Conservation (phyloP, 2,113 vertebrate genomes). For the Oreochromis aureus region DNA sequence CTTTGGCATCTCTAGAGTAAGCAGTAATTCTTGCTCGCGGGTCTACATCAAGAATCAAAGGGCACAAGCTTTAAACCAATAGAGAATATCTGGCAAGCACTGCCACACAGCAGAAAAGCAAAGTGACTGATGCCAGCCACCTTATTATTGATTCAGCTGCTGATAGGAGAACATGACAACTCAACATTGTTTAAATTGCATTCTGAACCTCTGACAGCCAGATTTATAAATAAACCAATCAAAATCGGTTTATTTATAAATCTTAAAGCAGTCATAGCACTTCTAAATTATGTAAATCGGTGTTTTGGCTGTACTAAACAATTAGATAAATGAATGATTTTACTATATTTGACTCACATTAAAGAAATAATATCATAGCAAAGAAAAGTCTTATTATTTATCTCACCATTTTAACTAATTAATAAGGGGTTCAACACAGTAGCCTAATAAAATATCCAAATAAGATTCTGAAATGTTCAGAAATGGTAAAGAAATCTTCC, state of each 20-base stretch:
- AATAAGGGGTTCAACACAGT: neutral
- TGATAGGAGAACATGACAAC: neutral
- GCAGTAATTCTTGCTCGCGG: conserved; percentile 18
- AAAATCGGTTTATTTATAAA: neutral
- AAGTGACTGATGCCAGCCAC: neutral
- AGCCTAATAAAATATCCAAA: neutral
- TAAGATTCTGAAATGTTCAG: neutral
- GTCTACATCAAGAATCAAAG: conserved; percentile 22
- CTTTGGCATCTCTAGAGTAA: conserved; percentile 1
- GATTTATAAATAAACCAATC: neutral
- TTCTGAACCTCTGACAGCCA: neutral
- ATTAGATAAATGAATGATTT: neutral
- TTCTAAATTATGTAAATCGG: neutral
- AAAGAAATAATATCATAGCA: neutral
- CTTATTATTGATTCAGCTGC: conserved; percentile 1
- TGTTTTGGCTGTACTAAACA: neutral
- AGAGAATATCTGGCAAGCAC: neutral
- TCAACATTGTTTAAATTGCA: neutral
- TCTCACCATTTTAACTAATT: neutral
- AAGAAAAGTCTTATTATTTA: neutral
- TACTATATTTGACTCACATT: neutral
- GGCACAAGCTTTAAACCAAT: neutral
- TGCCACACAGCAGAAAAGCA: neutral
- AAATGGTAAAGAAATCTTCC: neutral
- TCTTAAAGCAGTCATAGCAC: neutral